Evolutionary conservation across 2,797 vertebrate genomes (phyloP), one percentile per base, ranked within the genome.

Genomic region (Propithecus deckenii): DNA sequence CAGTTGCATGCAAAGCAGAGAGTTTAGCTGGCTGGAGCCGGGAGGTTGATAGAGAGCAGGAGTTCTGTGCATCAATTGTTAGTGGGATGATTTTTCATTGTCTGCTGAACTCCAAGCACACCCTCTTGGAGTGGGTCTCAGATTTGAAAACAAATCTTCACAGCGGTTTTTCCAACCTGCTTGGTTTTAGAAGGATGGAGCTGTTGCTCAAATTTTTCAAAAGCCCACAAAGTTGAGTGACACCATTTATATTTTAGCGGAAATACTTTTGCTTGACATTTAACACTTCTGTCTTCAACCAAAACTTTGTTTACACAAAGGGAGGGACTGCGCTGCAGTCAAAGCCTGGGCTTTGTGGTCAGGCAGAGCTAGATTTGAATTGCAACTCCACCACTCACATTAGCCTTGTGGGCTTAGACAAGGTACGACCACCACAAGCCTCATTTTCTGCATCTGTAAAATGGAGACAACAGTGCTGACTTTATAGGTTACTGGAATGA

Each of bases 1-100:
- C 93, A 94, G 94, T 85, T 10, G 89, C 91, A 96, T 97, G 98
- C 94, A 97, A 97, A 98, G 75, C n/a, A 97, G 97, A 97, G 95
- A 95, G 96, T 84, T 76, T 22, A 91, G 97, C 89, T 3, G 65
- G 71, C 94, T 93, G 83, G 89, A 91, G 95, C 75, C 1, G 0
- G 87, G 96, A 86, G 75, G 67, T 86, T 96, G 97, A 94, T 46
- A 46, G 91, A 96, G 86, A 98, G 92, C 86, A 1, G 10, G 94
- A 79, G 93, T 81, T 90, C 65, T 28, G 71, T 0, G 15, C 72
- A 72, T 75, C 20, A 17, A 78, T 93, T 96, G 91, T 95, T 85
- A 81, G 91, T 55, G 83, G 59, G 74, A 41, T 65, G 91, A 96
- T 97, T 97, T 94, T 97, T 97, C 95, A 97, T 96, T 97, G 96